phyloP scores from a whole-genome alignment of 2,113 vertebrate species.

The Polypterus senegalus region DNA sequence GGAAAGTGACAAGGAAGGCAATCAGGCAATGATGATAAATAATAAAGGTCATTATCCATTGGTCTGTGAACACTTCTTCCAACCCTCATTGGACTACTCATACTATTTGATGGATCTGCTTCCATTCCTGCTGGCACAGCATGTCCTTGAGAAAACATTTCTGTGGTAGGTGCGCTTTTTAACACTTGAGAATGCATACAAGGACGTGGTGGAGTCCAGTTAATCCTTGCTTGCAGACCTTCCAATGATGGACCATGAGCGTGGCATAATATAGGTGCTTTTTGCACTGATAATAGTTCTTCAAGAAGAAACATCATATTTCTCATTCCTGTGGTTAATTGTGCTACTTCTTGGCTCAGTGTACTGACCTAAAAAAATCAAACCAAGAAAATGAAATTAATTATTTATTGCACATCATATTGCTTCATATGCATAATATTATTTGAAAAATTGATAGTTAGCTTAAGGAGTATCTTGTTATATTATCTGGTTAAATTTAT shows the following conservation, averaged over 20 bases:
- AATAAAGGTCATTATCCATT: slow-evolving; percentile 33
- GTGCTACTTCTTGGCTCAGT: slow-evolving; percentile 58
- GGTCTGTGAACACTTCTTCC: slow-evolving; percentile 32
- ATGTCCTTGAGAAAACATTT: slow-evolving; percentile 40
- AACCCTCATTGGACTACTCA: slow-evolving; percentile 43
- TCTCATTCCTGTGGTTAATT: slow-evolving; percentile 59
- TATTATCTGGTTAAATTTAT: too few species aligned
- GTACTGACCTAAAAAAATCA: slow-evolving; percentile 42
- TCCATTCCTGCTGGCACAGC: slow-evolving; percentile 38
- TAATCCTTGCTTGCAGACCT: slow-evolving; percentile 35
- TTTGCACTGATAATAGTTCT: slow-evolving; percentile 40
- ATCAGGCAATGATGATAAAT: slow-evolving; percentile 25
- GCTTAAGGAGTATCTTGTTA: too few species aligned
- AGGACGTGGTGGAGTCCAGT: slow-evolving; percentile 40
- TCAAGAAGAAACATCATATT: slow-evolving; percentile 54
- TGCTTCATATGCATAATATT: too few species aligned
- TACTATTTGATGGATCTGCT: slow-evolving; percentile 35
- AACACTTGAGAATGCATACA: slow-evolving; percentile 36
- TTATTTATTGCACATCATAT: too few species aligned
- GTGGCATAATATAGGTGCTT: slow-evolving; percentile 36
- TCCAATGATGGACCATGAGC: slow-evolving; percentile 39
- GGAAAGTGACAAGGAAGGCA: slow-evolving; percentile 45
- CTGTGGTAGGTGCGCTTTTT: slow-evolving; percentile 35
- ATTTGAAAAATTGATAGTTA: too few species aligned
- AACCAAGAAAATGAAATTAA: neutral